Percentiles rank a stretch among this genome's conserved stretches.
phyloP scores from a whole-genome alignment of 2,888 invertebrate genomes.

The Lithophane socia region DNA sequence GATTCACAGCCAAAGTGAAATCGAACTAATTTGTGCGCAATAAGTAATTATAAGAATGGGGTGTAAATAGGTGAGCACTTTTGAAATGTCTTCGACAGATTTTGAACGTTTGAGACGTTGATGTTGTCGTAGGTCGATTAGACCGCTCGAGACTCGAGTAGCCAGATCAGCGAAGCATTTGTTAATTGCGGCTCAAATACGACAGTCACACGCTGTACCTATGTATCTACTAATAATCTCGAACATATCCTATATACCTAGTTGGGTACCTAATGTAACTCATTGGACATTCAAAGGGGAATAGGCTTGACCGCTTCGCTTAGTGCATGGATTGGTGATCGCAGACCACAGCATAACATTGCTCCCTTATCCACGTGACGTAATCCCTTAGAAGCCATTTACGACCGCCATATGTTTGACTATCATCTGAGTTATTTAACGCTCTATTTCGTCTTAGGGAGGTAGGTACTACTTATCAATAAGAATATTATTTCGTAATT shows the following conservation, averaged over 20 bases:
- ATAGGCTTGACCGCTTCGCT: constrained; percentile 23
- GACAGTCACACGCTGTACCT: neutral
- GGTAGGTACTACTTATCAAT: neutral
- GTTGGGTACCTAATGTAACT: neutral
- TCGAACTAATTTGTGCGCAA: constrained; percentile 58
- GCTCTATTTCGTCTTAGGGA: too few species aligned
- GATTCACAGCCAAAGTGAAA: constrained; percentile 68
- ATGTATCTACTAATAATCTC: constrained; percentile 6
- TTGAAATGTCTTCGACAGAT: neutral
- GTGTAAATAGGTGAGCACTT: neutral
- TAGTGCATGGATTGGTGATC: constrained; percentile 10
- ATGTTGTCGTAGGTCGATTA: constrained; percentile 6
- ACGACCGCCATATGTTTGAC: neutral
- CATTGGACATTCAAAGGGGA: constrained; percentile 15
- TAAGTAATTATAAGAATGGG: constrained; percentile 28
- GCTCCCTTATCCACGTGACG: neutral
- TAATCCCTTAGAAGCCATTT: constrained; percentile 34
- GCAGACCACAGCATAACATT: neutral
- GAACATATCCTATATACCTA: neutral
- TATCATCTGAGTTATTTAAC: neutral
- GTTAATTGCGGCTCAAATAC: constrained; percentile 2
- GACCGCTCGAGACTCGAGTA: neutral
- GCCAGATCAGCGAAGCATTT: neutral
- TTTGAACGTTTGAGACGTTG: neutral
- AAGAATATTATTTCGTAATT: neutral